These are phyloP conservation scores for Merluccius polli DNA, from an alignment of 2,797 vertebrate species.

Conservation along the genomic window DNA sequence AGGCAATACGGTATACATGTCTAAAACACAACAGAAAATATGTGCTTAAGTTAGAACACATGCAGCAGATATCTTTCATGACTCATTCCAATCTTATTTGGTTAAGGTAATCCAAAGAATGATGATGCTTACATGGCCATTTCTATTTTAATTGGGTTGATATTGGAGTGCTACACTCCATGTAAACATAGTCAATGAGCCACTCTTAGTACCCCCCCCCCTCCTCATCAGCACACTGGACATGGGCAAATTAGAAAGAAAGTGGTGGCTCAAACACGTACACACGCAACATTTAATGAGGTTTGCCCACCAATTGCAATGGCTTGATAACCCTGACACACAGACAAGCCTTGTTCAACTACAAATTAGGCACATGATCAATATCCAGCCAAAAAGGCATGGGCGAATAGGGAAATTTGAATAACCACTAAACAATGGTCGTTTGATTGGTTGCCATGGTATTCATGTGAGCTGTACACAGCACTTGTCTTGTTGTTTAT, in stretches of 20 bases:
- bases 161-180: background rate
- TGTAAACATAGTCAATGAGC: background rate
- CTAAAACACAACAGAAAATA: background rate
- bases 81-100: background rate
- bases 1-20: background rate
- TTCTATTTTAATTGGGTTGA: background rate
- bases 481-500: background rate
- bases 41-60: background rate
- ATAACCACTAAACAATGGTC: background rate
- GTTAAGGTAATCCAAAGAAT: background rate
- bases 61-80: background rate
- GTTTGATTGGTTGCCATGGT: no score
- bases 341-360: background rate
- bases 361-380: background rate
- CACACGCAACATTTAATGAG: background rate
- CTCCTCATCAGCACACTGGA: conserved; percentile 1
- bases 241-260: conserved; percentile 30
- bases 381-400: background rate
- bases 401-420: background rate
- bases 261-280: conserved; percentile 13
- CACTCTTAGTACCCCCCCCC: background rate
- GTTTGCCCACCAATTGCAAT: background rate
- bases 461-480: background rate
- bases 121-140: background rate
- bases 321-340: background rate